Conservation (phyloP, 2,113 vertebrate genomes). For the Antidorcas marsupialis region DNA sequence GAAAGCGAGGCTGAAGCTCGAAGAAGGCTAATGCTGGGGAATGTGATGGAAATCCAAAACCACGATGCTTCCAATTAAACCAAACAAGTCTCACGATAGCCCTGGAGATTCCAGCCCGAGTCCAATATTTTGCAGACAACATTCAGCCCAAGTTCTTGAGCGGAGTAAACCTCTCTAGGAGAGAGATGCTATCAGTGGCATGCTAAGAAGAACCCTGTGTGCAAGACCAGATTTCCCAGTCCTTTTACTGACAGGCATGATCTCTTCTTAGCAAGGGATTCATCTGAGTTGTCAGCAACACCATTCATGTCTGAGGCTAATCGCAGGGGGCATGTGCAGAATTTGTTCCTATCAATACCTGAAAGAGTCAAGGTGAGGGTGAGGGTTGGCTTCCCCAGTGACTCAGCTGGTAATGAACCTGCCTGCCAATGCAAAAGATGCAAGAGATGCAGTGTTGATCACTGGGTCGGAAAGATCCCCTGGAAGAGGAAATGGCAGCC, state of each 20-base stretch:
- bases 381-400: not conserved
- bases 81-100: not conserved
- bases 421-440: not conserved
- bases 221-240: not conserved
- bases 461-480: not conserved
- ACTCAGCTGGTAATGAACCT: not conserved
- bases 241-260: not conserved
- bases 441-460: not conserved
- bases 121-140: not conserved
- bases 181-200: not conserved
- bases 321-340: not conserved
- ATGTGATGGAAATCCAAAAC: not conserved
- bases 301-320: constrained; percentile 37
- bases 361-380: not conserved
- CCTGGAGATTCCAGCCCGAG: not conserved
- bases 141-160: not conserved
- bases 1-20: not conserved
- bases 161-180: not conserved
- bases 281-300: constrained; percentile 14
- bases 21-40: not conserved
- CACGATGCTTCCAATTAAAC: not conserved
- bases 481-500: not conserved
- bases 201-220: not conserved
- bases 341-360: constrained; percentile 42
- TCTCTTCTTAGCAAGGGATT: constrained; percentile 9